These are phyloP conservation scores for Pycnonotus jocosus DNA, from an alignment of 2,113 vertebrate genomes.

Conservation along the genomic window DNA sequence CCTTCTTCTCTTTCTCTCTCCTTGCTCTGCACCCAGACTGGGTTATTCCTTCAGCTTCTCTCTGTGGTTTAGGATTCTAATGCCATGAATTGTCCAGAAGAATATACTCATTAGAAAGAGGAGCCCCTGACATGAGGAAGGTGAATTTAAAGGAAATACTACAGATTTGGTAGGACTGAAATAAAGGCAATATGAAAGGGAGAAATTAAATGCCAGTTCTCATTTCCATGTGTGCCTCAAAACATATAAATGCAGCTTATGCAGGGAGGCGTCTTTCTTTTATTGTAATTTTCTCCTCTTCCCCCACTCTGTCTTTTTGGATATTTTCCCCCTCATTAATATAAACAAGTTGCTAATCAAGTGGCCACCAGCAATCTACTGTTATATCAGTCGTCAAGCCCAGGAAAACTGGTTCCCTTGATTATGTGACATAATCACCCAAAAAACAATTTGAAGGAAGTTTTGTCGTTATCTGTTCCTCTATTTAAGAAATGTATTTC, in stretches of 20 bases:
- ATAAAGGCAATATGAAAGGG: not conserved
- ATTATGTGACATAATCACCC: not conserved
- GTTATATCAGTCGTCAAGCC: not conserved
- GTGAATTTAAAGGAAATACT: not conserved
- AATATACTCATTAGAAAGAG: not conserved
- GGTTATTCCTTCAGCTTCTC: not conserved
- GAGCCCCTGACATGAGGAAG: not conserved
- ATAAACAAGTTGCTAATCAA: not conserved
- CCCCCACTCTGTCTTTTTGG: not conserved
- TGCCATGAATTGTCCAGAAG: not conserved
- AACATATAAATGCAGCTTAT: not conserved
- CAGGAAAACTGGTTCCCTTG: not conserved
- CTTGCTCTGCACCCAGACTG: not conserved
- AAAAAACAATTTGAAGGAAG: not conserved
- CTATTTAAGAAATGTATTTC: not conserved
- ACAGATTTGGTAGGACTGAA: not conserved
- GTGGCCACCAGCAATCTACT: not conserved
- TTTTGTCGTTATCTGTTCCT: not conserved
- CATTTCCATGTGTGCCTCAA: not conserved
- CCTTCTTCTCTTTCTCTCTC: not conserved
- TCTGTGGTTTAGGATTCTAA: not conserved
- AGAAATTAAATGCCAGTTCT: not conserved
- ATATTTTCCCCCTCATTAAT: not conserved
- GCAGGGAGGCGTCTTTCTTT: not conserved
- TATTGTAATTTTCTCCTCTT: not conserved